Evolutionary conservation across 2,888 invertebrate species (phyloP).

Genomic region (Lomographa bimaculata): DNA sequence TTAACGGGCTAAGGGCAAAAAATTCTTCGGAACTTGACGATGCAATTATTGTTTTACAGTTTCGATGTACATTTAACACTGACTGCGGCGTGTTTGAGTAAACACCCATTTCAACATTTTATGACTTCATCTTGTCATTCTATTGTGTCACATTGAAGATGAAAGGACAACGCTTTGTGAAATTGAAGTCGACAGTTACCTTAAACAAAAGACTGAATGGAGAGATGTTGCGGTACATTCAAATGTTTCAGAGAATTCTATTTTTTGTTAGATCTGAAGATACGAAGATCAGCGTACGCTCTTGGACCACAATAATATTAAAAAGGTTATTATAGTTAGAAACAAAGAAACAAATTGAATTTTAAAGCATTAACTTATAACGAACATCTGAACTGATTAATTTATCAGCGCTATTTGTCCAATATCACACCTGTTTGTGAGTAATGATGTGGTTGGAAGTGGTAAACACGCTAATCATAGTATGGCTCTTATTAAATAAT

Average conservation of each 20-base stretch:
- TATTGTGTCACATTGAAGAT: constrained; percentile 34
- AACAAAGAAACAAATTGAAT: too few relatives aligned
- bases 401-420: too few relatives aligned
- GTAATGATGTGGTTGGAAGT: too few relatives aligned
- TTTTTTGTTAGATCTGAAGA: constrained; percentile 3
- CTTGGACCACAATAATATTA: not conserved
- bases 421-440: too few relatives aligned
- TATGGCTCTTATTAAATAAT: too few relatives aligned
- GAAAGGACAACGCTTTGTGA: constrained; percentile 23
- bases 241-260: constrained; percentile 15
- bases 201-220: constrained; percentile 25
- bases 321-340: too few relatives aligned
- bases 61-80: constrained; percentile 31
- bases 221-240: constrained; percentile 23
- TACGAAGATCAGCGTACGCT: not conserved
- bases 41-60: constrained; percentile 45
- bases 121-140: constrained; percentile 40
- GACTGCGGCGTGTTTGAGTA: constrained; percentile 40
- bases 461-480: too few relatives aligned
- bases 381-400: too few relatives aligned
- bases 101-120: constrained; percentile 39
- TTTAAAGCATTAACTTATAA: too few relatives aligned
- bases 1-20: constrained; percentile 48
- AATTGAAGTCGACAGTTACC: constrained; percentile 31
- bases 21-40: constrained; percentile 36